These are phyloP conservation scores for Natator depressus DNA, from an alignment of 2,113 vertebrate genomes.

Conservation along the genomic window DNA sequence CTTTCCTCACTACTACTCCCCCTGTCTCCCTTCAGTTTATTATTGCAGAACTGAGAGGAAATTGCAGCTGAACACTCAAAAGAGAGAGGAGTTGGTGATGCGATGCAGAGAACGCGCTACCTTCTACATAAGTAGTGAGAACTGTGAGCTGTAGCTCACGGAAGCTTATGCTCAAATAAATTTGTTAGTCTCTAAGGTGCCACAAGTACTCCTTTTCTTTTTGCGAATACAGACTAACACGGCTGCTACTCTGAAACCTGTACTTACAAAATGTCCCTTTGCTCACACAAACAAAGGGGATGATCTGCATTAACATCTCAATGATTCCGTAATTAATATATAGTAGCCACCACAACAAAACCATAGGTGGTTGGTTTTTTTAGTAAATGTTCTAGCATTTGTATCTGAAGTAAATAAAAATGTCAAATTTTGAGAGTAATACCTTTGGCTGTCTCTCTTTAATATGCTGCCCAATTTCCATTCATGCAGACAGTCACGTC, in stretches of 20 bases:
- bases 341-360: background rate
- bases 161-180: too few species aligned
- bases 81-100: background rate
- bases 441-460: background rate
- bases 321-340: background rate
- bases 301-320: background rate
- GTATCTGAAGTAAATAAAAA: background rate
- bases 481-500: conserved; percentile 40
- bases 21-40: background rate
- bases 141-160: background rate
- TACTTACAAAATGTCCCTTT: background rate
- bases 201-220: too few species aligned
- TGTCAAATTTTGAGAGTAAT: background rate
- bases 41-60: background rate
- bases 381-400: background rate
- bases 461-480: background rate
- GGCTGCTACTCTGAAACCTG: too few species aligned
- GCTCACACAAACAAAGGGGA: background rate
- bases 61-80: background rate
- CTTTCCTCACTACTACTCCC: background rate
- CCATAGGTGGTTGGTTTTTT: background rate
- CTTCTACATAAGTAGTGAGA: background rate
- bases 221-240: too few species aligned
- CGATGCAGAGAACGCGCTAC: background rate
- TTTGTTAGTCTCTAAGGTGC: too few species aligned